These are phyloP conservation scores for Chaenocephalus aceratus DNA, from an alignment of 2,113 vertebrate genomes.

Conservation along the genomic window DNA sequence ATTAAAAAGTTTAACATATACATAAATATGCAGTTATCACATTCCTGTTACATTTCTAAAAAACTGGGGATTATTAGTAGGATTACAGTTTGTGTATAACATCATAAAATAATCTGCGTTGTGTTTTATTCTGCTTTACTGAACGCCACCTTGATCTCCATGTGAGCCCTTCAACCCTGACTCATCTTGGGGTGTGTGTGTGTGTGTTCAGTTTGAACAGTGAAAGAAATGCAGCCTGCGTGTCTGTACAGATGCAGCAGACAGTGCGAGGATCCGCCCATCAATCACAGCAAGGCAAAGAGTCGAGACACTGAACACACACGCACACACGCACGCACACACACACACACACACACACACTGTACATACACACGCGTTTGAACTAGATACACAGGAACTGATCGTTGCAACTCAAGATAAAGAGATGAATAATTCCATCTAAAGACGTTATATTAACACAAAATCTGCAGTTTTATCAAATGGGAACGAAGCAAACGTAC, in stretches of 20 bases:
- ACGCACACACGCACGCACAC: not conserved
- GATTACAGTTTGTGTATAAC: not conserved
- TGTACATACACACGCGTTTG: not conserved
- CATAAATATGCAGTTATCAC: too few species aligned
- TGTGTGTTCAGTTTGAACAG: constrained; percentile 22
- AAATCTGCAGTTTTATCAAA: too few species aligned
- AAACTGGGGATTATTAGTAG: too few species aligned
- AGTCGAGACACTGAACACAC: not conserved
- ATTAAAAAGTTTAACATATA: too few species aligned
- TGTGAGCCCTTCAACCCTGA: constrained; percentile 62
- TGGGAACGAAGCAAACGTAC: too few species aligned
- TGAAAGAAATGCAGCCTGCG: constrained; percentile 35
- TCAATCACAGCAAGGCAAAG: constrained; percentile 19
- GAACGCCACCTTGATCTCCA: constrained; percentile 61
- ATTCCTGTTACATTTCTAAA: too few species aligned
- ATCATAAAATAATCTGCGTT: not conserved
- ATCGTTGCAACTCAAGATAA: too few species aligned
- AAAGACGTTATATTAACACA: too few species aligned
- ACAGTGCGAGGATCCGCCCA: constrained; percentile 8
- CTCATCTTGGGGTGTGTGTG: constrained; percentile 5
- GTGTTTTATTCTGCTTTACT: too few species aligned
- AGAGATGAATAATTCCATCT: too few species aligned
- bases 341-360: too few species aligned
- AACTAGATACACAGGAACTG: not conserved
- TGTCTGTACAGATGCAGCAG: constrained; percentile 50